phyloP scores from a whole-genome alignment of 1,140 invertebrate genomes.

The Onthophagus taurus region DNA sequence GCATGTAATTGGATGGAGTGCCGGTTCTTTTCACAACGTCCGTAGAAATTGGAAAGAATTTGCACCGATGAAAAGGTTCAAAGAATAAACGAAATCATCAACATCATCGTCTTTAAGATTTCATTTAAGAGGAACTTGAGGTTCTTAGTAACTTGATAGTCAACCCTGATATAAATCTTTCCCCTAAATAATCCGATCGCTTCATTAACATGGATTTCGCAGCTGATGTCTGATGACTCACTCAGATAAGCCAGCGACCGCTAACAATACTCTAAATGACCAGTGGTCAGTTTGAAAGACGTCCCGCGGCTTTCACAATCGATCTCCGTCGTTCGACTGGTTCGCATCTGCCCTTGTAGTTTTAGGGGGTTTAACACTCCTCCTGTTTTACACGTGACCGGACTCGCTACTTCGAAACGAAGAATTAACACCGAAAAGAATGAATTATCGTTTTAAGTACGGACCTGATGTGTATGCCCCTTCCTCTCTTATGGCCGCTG shows the following conservation, averaged over 20 bases:
- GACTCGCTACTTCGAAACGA: constrained; percentile 7
- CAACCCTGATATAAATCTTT: too few species aligned
- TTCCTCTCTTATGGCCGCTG: not conserved
- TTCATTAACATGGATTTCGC: constrained; percentile 7
- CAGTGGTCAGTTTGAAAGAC: constrained; percentile 31
- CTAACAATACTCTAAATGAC: constrained; percentile 26
- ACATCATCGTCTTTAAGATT: too few species aligned
- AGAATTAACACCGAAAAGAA: constrained; percentile 7
- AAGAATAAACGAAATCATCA: too few species aligned
- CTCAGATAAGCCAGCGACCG: constrained; percentile 19
- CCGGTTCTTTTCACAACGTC: too few species aligned
- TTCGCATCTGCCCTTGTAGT: constrained; percentile 4
- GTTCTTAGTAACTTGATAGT: too few species aligned
- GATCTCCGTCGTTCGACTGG: constrained; percentile 19
- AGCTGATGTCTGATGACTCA: constrained; percentile 26
- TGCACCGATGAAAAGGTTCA: too few species aligned
- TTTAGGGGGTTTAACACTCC: too few species aligned
- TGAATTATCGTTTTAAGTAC: constrained; percentile 3
- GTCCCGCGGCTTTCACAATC: constrained; percentile 27
- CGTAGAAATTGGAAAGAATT: too few species aligned
- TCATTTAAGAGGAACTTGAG: too few species aligned
- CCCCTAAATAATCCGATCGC: not conserved
- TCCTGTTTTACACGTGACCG: too few species aligned
- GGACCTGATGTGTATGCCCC: too few species aligned
- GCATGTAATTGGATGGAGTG: too few species aligned